Evolutionary conservation across 2,797 vertebrate species (phyloP), one percentile per base, ranked within the genome.

Genomic region (Spinus olivaceus): DNA sequence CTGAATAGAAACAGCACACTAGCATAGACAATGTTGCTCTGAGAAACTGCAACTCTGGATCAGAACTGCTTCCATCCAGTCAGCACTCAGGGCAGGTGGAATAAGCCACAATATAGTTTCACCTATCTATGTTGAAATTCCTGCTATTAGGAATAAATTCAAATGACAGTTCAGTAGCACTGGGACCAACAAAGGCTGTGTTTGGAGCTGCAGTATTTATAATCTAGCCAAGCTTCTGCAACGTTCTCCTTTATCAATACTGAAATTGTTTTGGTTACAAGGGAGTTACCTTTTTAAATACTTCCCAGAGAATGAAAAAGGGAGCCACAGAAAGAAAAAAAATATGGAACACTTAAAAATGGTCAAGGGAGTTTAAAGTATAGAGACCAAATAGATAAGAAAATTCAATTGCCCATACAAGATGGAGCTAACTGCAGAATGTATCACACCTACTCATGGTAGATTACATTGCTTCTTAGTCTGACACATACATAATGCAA

Each of bases 331-430:
- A 83, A 74, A 78, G 69, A 83, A 80, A 53, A 53, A 49, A 76
- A 4, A 81, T 33, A 86, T 25, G 14, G 33, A 80, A 44, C 41
- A 77, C 56, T 79, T 90, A 46, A 86, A 89, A 88, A 56, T n/a
- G 10, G 82, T 49, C 78, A 80, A 66, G 23, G 4, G 69, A 61
- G 37, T 83, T 66, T 66, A 76, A 88, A 94, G 20, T 70, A 90
- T 51, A 60, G 89, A 74, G 32, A 81, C 28, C 56, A 87, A 70
- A 80, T 1, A 80, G 79, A 42, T 92, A 85, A 42, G 74, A 87
- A 92, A 93, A 94, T 92, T 72, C 53, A 95, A 91, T 57, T 80
- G 60, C 41, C 67, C 60, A 47, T 67, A 91, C 8, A 77, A 85
- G 78, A 82, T 2, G 67, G 19, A 91, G 24, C 41, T 80, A 66